Percentiles rank a stretch among this genome's conserved stretches.
Evolutionary conservation across 23 tunicate species (phyloP).

Genomic region (Corella eumyota): DNA sequence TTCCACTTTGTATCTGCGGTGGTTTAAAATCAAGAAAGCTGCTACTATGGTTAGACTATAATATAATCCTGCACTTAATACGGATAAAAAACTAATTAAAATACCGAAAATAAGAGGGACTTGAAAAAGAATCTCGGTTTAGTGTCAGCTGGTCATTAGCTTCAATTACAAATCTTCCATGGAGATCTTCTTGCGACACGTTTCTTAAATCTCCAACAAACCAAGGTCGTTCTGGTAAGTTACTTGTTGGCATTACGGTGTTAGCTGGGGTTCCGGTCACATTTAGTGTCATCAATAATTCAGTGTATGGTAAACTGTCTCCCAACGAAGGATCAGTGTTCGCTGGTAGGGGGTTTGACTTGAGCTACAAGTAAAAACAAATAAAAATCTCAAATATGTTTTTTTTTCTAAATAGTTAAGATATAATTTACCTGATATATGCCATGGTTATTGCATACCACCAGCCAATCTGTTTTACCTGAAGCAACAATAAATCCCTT

Average conservation of each 20-base stretch:
- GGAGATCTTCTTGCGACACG: background rate
- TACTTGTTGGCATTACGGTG: slow-evolving; percentile 1
- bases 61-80: too few relatives aligned
- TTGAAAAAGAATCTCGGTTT: slow-evolving; percentile 7
- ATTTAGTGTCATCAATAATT: slow-evolving; percentile 8
- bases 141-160: background rate
- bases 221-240: slow-evolving; percentile 14
- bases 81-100: too few relatives aligned
- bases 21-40: too few relatives aligned
- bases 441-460: slow-evolving; percentile 4
- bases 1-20: slow-evolving; percentile 13
- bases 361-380: background rate
- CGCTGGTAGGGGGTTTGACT: slow-evolving; percentile 1
- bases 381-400: too few relatives aligned
- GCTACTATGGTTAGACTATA: too few relatives aligned
- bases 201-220: slow-evolving; percentile 9
- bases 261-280: background rate
- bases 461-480: slow-evolving; percentile 18
- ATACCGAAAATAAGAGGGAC: background rate
- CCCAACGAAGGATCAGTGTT: slow-evolving; percentile 6
- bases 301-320: slow-evolving; percentile 5
- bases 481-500: slow-evolving; percentile 9
- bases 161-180: slow-evolving; percentile 9
- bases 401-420: too few relatives aligned
- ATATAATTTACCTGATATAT: background rate